Evolutionary conservation across 2,113 vertebrate genomes (phyloP), one percentile per base, ranked within the genome.

Genomic region (Sinocyclocheilus maitianheensis): DNA sequence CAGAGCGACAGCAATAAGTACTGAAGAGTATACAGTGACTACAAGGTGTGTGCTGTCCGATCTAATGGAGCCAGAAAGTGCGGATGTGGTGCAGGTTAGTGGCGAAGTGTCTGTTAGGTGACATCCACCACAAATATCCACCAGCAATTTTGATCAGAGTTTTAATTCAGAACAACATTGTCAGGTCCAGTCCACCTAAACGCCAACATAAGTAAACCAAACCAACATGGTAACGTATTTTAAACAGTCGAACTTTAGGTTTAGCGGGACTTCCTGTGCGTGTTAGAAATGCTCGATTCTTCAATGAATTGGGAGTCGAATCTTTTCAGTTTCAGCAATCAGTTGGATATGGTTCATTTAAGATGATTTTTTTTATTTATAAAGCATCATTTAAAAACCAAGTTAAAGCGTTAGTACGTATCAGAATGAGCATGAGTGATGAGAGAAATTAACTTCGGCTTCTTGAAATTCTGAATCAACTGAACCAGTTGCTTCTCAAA

Each of bases 31-130:
- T 82, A 34, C 11, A 34, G 20, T 82, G 79, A 67, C 46, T 77
- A 11, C 76, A 77, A 51, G 58, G 30, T 81, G 30, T 80, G 30
- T 81, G 46, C 9, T 53, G 4, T 69, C 43, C 80, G 63, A 71
- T 71, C 30, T 22, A 69, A 82, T 82, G 80, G 80, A 82, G 63
- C 53, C 80, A 53, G 80, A 82, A 82, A 71, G 46, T 82, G 46
- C 63, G 16, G 63, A 65, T 82, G 80, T 55, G 80, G 80, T 12
- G 46, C 80, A 82, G 80, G 80, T 82, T 53, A 82, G 80, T 82
- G 46, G 18, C 46, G 16, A 69, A 71, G 26, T 16, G 4, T 60
- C 26, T 51, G 46, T 69, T 69, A 1, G 40, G 5, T 67, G 4
- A 34, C 24, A 13, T 71, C 51, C 20, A 48, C 62, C 14, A 46